Evolutionary conservation across 2,113 vertebrate species (phyloP).

Genomic region (Callorhinus ursinus): DNA sequence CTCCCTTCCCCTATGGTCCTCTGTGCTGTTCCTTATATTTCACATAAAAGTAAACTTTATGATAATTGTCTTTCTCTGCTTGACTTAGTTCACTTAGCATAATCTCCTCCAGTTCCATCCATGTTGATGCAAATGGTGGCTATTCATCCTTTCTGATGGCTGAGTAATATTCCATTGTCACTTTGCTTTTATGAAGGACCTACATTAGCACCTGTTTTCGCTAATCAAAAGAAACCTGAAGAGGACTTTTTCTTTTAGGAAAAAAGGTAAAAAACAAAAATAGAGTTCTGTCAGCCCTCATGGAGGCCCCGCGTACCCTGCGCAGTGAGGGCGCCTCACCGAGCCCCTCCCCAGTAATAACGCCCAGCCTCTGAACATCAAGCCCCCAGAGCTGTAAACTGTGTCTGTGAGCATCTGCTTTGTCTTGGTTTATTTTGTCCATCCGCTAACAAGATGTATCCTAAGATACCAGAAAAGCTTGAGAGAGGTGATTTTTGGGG

Average conservation of each 20-base stretch:
- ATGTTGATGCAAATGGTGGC: too few relatives aligned
- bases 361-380: background rate
- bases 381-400: background rate
- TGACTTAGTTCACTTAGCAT: too few relatives aligned
- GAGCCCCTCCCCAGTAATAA: rapidly evolving
- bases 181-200: background rate
- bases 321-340: background rate
- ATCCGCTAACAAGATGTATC: background rate
- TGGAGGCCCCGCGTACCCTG: background rate
- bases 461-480: background rate
- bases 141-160: too few relatives aligned
- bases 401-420: background rate
- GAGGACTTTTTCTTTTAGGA: background rate
- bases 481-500: background rate
- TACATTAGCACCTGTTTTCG: background rate
- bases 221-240: background rate
- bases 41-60: too few relatives aligned
- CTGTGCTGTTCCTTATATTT: too few relatives aligned
- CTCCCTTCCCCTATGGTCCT: too few relatives aligned
- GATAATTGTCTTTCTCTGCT: too few relatives aligned
- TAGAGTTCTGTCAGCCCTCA: background rate
- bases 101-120: too few relatives aligned
- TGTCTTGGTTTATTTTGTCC: background rate
- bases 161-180: background rate
- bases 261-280: background rate